Percentiles rank a stretch among this genome's conserved stretches.
Evolutionary conservation across 2,888 invertebrate species (phyloP).

Genomic region (Leucophora obtusa): DNA sequence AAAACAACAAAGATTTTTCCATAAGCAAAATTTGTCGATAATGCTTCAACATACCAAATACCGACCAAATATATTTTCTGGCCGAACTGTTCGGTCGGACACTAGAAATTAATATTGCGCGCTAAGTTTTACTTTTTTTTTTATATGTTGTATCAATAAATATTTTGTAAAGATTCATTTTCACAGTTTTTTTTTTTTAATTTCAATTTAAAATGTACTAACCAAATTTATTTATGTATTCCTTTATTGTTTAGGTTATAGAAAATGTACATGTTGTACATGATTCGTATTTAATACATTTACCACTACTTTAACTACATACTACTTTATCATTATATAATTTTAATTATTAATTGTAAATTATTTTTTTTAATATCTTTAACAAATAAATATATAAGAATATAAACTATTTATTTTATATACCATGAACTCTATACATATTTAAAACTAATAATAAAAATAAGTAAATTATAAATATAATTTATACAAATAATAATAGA

Average conservation of each 20-base stretch:
- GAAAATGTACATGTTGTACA: constrained; percentile 1
- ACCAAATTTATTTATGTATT: neutral
- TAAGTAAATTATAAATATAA: neutral
- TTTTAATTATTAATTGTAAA: constrained; percentile 42
- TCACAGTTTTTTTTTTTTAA: neutral
- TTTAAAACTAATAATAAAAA: constrained; percentile 12
- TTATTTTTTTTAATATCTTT: constrained; percentile 40
- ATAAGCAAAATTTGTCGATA: too few species aligned
- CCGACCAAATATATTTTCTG: too few species aligned
- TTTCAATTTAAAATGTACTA: neutral
- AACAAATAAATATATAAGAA: constrained; percentile 18
- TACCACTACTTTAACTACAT: constrained; percentile 18
- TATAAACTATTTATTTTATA: constrained; percentile 54
- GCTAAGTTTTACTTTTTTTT: too few species aligned
- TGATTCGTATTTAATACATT: constrained; percentile 44
- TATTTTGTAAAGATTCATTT: neutral
- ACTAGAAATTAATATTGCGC: too few species aligned
- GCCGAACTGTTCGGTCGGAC: too few species aligned
- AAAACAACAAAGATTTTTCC: too few species aligned
- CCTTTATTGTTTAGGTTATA: too few species aligned
- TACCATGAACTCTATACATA: constrained; percentile 38
- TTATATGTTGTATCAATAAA: too few species aligned
- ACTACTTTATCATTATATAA: constrained; percentile 19
- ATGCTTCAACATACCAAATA: too few species aligned
- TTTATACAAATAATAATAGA: constrained; percentile 8